Evolutionary conservation across 2,888 invertebrate species (phyloP).

Genomic region (Ophion obscuratus): DNA sequence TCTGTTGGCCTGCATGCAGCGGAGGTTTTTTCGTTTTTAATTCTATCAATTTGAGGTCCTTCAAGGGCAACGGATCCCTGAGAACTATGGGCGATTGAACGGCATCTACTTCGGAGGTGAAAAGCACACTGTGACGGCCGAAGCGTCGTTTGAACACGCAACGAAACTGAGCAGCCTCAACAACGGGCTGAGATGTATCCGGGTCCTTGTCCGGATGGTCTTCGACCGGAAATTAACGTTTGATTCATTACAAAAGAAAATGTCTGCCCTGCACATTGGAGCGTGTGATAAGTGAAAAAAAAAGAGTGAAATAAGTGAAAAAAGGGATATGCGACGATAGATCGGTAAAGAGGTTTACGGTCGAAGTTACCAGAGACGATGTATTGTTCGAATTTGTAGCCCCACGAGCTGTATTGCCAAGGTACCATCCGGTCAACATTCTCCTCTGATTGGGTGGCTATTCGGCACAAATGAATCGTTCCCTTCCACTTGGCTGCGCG

Average conservation of each 20-base stretch:
- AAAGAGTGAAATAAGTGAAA: no score
- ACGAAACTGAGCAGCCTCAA: conserved; percentile 89
- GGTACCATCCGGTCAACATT: no score
- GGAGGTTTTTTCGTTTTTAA: conserved; percentile 87
- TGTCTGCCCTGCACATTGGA: background rate
- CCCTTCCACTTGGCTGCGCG: conserved; percentile 88
- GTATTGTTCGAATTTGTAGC: conserved; percentile 92
- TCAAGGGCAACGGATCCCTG: conserved; percentile 69
- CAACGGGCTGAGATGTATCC: conserved; percentile 86
- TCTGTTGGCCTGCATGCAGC: conserved; percentile 83
- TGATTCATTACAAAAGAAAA: conserved; percentile 51
- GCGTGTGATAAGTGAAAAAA: no score
- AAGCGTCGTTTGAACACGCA: conserved; percentile 87
- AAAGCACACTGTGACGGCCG: conserved; percentile 87
- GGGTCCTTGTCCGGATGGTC: conserved; percentile 85
- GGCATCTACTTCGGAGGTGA: conserved; percentile 92
- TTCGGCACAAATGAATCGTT: conserved; percentile 89
- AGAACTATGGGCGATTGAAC: conserved; percentile 77
- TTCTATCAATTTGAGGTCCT: conserved; percentile 86
- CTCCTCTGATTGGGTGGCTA: conserved; percentile 84
- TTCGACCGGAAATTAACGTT: conserved; percentile 71
- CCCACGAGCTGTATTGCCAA: conserved; percentile 86
- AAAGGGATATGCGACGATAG: no score
- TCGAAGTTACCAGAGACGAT: conserved; percentile 86
- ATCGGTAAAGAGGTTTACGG: background rate